Base-by-base conservation (phyloP, 2,797 vertebrate species). In the Hapalemur alaotrensis region DNA sequence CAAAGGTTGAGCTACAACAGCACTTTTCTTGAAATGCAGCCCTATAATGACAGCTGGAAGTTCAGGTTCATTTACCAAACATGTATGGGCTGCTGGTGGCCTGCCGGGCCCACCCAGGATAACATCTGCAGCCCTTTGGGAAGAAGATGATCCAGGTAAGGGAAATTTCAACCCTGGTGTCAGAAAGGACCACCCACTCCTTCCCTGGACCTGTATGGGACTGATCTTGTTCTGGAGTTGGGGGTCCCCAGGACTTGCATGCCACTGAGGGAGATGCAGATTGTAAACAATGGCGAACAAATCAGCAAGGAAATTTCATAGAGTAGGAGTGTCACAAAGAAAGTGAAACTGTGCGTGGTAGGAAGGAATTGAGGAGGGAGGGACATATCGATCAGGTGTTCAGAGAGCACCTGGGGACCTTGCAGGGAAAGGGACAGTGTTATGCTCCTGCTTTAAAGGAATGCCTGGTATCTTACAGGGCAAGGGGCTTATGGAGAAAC, bases 381-480 rank as follows among this genome's bases (percentile, higher is more conserved):
- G 30, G 41, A 46, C 4, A 28, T 2, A 1, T 22, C 0, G 1
- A 14, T 12, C 18, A 3, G 5, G 15, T n/a, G 28, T 84, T 25
- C 18, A 1, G 14, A 43, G 59, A 25, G 38, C 46, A 2, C 30
- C 15, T 41, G 1, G 2, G 75, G 65, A 59, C 17, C 43, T 61
- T 6, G 10, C 4, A 30, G 11, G 54, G 25, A 28, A 17, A 38
- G 25, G 32, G 67, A 15, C 59, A 65, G 22, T 5, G 65, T 46
- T 30, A 38, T 3, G 2, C 1, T 38, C 67, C 82, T 32, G 7
- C 50, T 69, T n/a, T 41, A 63, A 35, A 86, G 48, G 57, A 32
- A 9, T 4, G 32, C 22, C 23, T 38, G 32, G 35, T 5, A 5
- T 75, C 43, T 12, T n/a, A 12, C 11, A 7, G 72, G 4, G 17